Percentiles rank a stretch among this genome's conserved stretches.
Evolutionary conservation across 2,888 invertebrate genomes (phyloP).

Genomic region (Salticus scenicus): DNA sequence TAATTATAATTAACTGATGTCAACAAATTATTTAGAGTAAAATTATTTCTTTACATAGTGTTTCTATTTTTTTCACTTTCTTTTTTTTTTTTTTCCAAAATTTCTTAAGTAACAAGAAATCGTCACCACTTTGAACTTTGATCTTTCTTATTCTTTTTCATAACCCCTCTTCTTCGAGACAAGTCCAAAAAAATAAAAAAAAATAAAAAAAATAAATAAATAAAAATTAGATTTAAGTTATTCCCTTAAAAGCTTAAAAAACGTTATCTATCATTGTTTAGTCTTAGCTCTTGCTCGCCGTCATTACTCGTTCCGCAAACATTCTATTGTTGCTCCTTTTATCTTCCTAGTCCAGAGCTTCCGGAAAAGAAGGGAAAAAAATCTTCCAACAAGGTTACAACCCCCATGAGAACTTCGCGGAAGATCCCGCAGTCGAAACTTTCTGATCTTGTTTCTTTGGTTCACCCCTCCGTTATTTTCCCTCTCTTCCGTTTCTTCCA

Average conservation of each 20-base stretch:
- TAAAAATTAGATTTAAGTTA: constrained; percentile 5
- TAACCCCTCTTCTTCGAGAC: too few relatives aligned
- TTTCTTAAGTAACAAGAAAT: too few relatives aligned
- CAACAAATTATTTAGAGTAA: too few relatives aligned
- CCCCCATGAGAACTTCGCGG: background rate
- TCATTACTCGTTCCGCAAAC: constrained; percentile 9
- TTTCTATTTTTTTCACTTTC: too few relatives aligned
- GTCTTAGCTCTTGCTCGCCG: background rate
- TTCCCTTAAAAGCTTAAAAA: constrained; percentile 1
- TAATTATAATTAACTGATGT: too few relatives aligned
- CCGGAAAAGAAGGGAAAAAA: background rate
- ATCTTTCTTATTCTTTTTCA: too few relatives aligned
- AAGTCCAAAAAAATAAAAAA: too few relatives aligned
- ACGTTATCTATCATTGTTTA: constrained; percentile 9
- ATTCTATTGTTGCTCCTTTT: constrained; percentile 12
- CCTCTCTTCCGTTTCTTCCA: background rate
- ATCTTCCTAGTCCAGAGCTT: background rate
- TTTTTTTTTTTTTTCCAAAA: too few relatives aligned
- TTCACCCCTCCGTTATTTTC: background rate
- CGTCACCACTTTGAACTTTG: too few relatives aligned
- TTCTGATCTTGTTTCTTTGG: background rate
- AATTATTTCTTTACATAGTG: too few relatives aligned
- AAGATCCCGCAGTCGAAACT: constrained; percentile 11
- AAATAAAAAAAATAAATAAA: too few relatives aligned
- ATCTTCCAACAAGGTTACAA: constrained; percentile 7